A percentile compares a stretch with the other conserved stretches of the same genome.
phyloP scores from a whole-genome alignment of 2,113 vertebrate genomes.

The Aspiorhynchus laticeps region DNA sequence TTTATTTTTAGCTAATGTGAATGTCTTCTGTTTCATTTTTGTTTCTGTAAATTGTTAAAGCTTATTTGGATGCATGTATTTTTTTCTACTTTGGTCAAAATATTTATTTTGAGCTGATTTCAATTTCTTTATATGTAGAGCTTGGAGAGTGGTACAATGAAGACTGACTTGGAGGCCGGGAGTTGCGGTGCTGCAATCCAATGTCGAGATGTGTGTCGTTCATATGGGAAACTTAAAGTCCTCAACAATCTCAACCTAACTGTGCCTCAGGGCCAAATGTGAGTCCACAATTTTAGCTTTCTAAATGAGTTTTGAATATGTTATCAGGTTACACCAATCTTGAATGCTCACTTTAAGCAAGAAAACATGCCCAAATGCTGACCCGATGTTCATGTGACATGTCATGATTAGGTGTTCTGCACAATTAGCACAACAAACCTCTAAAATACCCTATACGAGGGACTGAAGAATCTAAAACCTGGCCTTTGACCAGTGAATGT shows the following conservation, averaged over 20 bases:
- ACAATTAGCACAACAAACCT: neutral
- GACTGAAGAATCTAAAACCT: neutral
- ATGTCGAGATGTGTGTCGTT: conserved; percentile 73
- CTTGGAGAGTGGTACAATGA: conserved; percentile 67
- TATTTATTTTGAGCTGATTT: conserved; percentile 9
- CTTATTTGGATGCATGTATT: neutral
- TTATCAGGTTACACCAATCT: neutral
- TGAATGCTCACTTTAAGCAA: neutral
- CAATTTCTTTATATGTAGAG: conserved; percentile 43
- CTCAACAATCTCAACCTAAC: conserved; percentile 75
- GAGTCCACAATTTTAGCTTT: conserved; percentile 54
- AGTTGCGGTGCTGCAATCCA: conserved; percentile 63
- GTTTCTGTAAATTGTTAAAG: neutral
- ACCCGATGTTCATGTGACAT: neutral
- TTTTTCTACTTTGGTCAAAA: neutral
- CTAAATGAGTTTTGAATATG: neutral
- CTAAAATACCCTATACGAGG: neutral
- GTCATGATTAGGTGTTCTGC: neutral
- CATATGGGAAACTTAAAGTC: conserved; percentile 78
- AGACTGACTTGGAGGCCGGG: conserved; percentile 65
- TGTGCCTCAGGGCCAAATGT: conserved; percentile 80
- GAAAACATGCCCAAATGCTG: neutral
- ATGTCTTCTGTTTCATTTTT: neutral
- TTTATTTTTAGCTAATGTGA: neutral
- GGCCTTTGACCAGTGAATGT: neutral